phyloP scores from a whole-genome alignment of 2,113 vertebrate species.

The Pelecanus crispus region DNA sequence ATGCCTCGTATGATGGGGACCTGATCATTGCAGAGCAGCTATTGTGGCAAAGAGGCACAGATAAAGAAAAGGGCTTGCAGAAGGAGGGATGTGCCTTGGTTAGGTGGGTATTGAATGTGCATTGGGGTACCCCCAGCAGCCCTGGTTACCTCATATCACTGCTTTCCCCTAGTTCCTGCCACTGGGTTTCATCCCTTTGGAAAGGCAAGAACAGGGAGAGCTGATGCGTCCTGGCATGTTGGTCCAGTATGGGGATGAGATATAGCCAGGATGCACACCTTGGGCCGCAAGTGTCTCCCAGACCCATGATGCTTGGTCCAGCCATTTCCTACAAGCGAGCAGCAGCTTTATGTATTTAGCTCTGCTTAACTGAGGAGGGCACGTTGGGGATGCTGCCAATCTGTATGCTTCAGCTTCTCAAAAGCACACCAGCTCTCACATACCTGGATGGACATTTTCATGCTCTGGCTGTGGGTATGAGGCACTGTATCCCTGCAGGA shows the following conservation, averaged over 20 bases:
- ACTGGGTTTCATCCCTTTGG: background rate
- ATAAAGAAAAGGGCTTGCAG: background rate
- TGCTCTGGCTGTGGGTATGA: background rate
- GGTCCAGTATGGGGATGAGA: background rate
- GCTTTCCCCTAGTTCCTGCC: background rate
- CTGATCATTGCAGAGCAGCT: background rate
- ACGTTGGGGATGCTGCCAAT: background rate
- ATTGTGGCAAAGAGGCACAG: background rate
- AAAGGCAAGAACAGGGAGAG: background rate
- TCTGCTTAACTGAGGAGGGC: background rate
- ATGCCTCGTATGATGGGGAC: accelerated
- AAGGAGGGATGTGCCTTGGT: background rate
- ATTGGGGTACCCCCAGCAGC: background rate
- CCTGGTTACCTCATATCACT: background rate
- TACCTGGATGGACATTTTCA: background rate
- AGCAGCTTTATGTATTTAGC: background rate
- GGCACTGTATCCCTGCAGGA: background rate
- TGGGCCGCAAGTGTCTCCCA: background rate
- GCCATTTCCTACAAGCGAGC: background rate
- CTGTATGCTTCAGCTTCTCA: accelerated
- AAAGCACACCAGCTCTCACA: accelerated
- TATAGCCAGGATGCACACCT: background rate
- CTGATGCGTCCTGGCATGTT: background rate
- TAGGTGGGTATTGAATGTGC: too few relatives aligned
- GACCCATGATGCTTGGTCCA: background rate